Evolutionary conservation across 1,140 invertebrate genomes (phyloP), one percentile per base, ranked within the genome.

Genomic region (Zaprionus camerounensis): DNA sequence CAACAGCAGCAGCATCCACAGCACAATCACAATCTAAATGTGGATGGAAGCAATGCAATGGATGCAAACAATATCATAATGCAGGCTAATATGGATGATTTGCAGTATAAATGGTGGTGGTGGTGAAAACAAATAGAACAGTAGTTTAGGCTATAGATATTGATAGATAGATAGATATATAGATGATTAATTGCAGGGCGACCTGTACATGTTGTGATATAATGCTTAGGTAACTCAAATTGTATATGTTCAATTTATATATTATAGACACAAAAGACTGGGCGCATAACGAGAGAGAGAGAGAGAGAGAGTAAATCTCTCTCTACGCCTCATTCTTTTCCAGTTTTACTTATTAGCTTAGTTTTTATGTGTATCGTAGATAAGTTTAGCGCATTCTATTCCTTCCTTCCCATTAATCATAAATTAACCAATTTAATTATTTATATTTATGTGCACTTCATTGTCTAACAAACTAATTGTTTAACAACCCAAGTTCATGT

Each of bases 21-120:
- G 55, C 81, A 80, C 66, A 92, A 92, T 80, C 85, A 78, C 49
- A 91, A 86, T 74, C 64, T 86, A 15, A 85, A 88, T 75, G 78
- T 86, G 56, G 73, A 77, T 56, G 73, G 77, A 63, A 71, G 62
- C 63, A 76, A 56, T 31, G 46, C 63, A 49, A 69, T 83, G 12
- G 84, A 83, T 72, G 61, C 90, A 36, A 91, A 91, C 76, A 91
- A 91, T 72, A 91, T 91, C 61, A 91, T 91, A 70, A 91, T 91
- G 90, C 90, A 91, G 78, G 91, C 87, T 41, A 92, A 92, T 79
- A 92, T 92, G 82, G 91, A 92, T 75, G 91, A 92, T 70, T 80
- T 92, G 83, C 91, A 92, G 76, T 92, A 92, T 92, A 92, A 92
- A 74, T 92, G 91, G 91, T 92, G 91, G 91, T 92, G 91, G 91